A percentile compares a stretch with the other conserved stretches of the same genome.
Evolutionary conservation across 2,113 vertebrate genomes (phyloP).

Genomic region (Sterna hirundo): DNA sequence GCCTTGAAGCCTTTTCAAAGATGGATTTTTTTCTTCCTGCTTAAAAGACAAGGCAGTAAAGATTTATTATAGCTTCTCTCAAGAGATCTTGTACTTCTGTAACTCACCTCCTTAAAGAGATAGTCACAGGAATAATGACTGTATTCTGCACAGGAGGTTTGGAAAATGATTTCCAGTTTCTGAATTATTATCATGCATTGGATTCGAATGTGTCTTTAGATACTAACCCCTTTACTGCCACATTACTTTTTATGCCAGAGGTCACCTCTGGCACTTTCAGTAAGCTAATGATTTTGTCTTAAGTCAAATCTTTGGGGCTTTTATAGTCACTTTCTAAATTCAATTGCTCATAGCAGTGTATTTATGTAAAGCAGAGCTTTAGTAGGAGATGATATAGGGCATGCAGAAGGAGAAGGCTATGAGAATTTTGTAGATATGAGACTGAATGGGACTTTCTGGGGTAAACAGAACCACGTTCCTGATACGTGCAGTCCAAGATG

Average conservation of each 20-base stretch:
- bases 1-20: constrained; percentile 64
- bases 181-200: not conserved
- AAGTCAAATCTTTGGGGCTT: not conserved
- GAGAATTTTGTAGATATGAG: not conserved
- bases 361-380: not conserved
- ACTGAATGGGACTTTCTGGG: not conserved
- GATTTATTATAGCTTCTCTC: constrained; percentile 67
- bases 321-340: constrained; percentile 4
- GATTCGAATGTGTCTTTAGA: constrained; percentile 9
- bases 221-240: constrained; percentile 31
- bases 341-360: not conserved
- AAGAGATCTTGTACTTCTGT: constrained; percentile 33
- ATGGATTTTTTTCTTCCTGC: constrained; percentile 59
- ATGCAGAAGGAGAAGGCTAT: not conserved
- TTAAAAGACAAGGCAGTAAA: constrained; percentile 66
- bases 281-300: constrained; percentile 10
- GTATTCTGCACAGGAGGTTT: not conserved
- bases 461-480: not conserved
- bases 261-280: constrained; percentile 11
- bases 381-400: not conserved
- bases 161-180: constrained; percentile 7
- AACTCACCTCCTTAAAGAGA: constrained; percentile 57
- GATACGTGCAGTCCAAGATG: rapidly evolving
- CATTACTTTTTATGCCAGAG: constrained; percentile 28
- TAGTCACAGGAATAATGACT: constrained; percentile 41